phyloP scores from a whole-genome alignment of 2,888 invertebrate species.

The Ethmia dodecea region DNA sequence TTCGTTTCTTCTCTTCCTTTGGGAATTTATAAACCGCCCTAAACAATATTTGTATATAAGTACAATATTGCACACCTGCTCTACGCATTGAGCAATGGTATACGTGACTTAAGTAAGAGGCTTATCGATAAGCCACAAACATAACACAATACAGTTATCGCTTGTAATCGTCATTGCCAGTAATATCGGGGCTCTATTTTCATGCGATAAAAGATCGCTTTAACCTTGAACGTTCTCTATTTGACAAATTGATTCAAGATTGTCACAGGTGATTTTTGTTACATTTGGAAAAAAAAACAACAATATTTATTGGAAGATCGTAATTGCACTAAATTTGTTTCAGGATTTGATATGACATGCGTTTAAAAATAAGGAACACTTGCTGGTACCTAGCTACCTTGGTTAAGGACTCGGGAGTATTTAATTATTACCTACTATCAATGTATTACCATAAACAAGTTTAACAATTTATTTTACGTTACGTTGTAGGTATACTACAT shows the following conservation, averaged over 20 bases:
- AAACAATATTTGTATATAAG: no score
- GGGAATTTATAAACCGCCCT: no score
- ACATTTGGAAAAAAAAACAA: background rate
- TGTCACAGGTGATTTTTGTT: background rate
- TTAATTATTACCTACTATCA: no score
- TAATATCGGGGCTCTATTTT: slow-evolving; percentile 45
- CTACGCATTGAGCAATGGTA: slow-evolving; percentile 46
- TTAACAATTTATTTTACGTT: no score
- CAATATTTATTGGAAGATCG: background rate
- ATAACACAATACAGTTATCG: slow-evolving; percentile 65
- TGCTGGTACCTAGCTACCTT: no score
- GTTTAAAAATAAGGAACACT: no score
- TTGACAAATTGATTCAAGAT: slow-evolving; percentile 2
- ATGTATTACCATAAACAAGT: no score
- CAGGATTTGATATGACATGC: no score
- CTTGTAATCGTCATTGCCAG: slow-evolving; percentile 46
- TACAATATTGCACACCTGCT: slow-evolving; percentile 31
- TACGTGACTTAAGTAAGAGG: slow-evolving; percentile 65
- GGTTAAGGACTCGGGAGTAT: no score
- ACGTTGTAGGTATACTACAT: no score
- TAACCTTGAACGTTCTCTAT: slow-evolving; percentile 54
- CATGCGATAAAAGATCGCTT: slow-evolving; percentile 44
- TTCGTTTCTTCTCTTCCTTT: no score
- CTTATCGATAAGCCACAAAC: slow-evolving; percentile 58
- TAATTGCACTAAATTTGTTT: no score